These are phyloP conservation scores for Epistrophe grossulariae DNA, from an alignment of 2,888 invertebrate genomes.

Conservation along the genomic window DNA sequence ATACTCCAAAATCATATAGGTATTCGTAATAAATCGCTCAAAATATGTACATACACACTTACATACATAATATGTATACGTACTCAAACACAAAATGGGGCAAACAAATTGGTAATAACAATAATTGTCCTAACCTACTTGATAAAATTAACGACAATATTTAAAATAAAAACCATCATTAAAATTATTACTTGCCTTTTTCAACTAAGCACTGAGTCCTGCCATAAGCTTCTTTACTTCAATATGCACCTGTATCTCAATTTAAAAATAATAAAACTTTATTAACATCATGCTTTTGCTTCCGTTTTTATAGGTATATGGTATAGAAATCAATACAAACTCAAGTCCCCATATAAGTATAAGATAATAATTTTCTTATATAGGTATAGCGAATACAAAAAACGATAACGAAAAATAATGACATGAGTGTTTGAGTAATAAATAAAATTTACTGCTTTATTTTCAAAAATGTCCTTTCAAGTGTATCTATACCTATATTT, in stretches of 20 bases:
- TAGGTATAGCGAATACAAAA: neutral
- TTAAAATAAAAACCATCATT: neutral
- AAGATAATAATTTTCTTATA: neutral
- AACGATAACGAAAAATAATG: slow-evolving; percentile 25
- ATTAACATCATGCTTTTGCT: neutral
- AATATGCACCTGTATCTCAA: slow-evolving; percentile 17
- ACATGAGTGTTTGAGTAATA: slow-evolving; percentile 20
- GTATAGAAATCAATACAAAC: neutral
- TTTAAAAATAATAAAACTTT: slow-evolving; percentile 17
- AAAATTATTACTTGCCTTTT: neutral
- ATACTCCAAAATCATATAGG: too few species aligned
- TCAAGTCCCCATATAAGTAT: neutral
- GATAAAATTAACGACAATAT: neutral
- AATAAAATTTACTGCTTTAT: slow-evolving; percentile 38
- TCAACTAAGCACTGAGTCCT: neutral
- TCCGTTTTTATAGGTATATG: neutral
- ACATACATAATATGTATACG: neutral
- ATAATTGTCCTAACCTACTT: neutral
- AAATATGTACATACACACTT: too few species aligned
- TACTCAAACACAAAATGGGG: neutral
- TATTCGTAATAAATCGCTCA: too few species aligned
- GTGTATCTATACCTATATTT: too few species aligned
- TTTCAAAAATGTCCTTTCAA: slow-evolving; percentile 10
- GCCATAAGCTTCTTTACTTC: neutral
- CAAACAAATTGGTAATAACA: neutral